Evolutionary conservation across 2,888 invertebrate species (phyloP), one percentile per base, ranked within the genome.

Genomic region (Formica aserva): DNA sequence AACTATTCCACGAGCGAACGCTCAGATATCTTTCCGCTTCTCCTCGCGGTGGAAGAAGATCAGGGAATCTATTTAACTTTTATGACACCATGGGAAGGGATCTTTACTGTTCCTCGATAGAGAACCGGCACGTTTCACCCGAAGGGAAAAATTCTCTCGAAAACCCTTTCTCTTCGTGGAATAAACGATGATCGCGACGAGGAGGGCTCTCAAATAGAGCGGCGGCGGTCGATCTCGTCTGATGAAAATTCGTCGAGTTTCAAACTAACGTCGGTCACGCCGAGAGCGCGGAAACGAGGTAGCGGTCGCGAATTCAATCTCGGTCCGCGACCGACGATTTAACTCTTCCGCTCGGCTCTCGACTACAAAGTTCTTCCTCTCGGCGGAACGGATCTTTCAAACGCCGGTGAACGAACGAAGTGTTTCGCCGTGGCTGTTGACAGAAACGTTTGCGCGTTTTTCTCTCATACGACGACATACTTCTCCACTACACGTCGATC

Each of bases 291-390:
- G 57, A 65, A 78, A 82, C 78, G 83, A 67, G 63, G 72, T 63
- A 60, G 78, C 63, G 91, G 91, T 92, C 90, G 91, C 91, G 91
- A 92, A 92, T 93, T 93, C 92, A 92, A 92, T 92, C 92, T 91
- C 90, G 87, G 88, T 72, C 63, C 88, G 88, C 89, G 90, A 91
- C 88, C 91, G 91, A 91, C 91, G 90, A 91, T 92, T 93, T 91
- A 93, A 92, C 91, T 90, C 90, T 60, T 72, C 57, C 60, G 45
- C 74, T 85, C 83, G 86, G 45, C 76, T 63, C 81, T 81, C 80
- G 57, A 80, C 71, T 81, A 62, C 26, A 13, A 65, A 62, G 80
- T 83, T 85, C 81, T 82, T 82, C 81, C 83, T 72, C 32, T 69
- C 62, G 75, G 66, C 67, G 74, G 83, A 71, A 74, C 41, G 65